Evolutionary conservation across 1,140 invertebrate species (phyloP), one percentile per base, ranked within the genome.

Genomic region (Galleria mellonella): DNA sequence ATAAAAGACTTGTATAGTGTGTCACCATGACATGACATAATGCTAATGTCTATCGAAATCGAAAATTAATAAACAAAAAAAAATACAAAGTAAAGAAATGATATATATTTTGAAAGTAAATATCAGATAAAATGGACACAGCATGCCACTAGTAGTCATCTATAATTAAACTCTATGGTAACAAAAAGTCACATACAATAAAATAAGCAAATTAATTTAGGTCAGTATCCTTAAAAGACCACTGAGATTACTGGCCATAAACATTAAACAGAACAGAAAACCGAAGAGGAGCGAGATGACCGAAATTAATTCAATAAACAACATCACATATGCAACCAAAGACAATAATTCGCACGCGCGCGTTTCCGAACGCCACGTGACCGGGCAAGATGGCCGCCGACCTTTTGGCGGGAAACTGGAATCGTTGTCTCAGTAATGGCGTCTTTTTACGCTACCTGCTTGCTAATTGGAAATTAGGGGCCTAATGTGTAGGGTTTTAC

Each of bases 221-320:
- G 17, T 23, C 17, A 23, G 17, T 23, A 6, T 23, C 17, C 17
- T 6, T 23, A 23, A 23, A 23, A 23, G 17, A 23, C 17, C 17
- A 23, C 17, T 23, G 17, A 6, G 2, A 23, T 23, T 23, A 23
- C 17, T 3, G 17, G 6, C 17, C 55, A 64, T 73, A 71, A 73
- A 73, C 52, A 63, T 62, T 46, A 41, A 55, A 30, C 55, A 49
- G 55, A 72, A 66, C 61, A 55, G 66, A 73, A 70, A 75, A 77
- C 62, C 55, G 51, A 47, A 65, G 55, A 65, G 60, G 60, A 69
- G 61, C 61, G 69, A 69, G 60, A 73, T 73, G 65, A 71, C 72
- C 74, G 62, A 83, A 76, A 83, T 79, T 83, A 83, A 83, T 79
- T 76, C 75, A 67, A 79, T 83, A 83, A 83, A 79, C 76, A 79